Evolutionary conservation across 2,797 vertebrate species (phyloP).

Genomic region (Protosalanx chinensis): DNA sequence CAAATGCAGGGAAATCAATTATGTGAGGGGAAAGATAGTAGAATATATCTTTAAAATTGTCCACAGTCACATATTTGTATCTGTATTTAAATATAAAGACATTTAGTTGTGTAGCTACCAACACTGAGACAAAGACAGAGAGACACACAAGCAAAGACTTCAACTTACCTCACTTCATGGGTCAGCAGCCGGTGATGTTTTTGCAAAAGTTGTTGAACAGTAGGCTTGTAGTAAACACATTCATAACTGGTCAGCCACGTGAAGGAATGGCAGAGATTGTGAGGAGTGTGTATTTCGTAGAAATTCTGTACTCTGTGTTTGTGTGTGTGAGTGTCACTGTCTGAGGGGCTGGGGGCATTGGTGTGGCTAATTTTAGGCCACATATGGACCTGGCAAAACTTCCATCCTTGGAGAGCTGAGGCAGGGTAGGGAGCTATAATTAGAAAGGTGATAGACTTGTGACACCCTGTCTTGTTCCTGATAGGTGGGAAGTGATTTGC

Average conservation of each 20-base stretch:
- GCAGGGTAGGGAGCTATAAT: slow-evolving; percentile 75
- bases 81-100: too few species aligned
- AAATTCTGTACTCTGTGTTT: slow-evolving; percentile 39
- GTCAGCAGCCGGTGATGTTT: slow-evolving; percentile 12
- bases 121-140: neutral
- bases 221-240: slow-evolving; percentile 7
- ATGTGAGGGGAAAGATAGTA: neutral
- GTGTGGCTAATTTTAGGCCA: slow-evolving; percentile 87
- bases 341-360: slow-evolving; percentile 45
- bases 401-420: slow-evolving; percentile 84
- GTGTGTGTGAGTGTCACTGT: slow-evolving; percentile 34
- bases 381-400: slow-evolving; percentile 80
- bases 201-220: slow-evolving; percentile 21
- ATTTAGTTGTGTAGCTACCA: neutral
- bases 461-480: slow-evolving; percentile 46
- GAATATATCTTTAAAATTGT: neutral
- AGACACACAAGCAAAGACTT: neutral
- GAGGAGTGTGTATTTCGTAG: slow-evolving; percentile 33
- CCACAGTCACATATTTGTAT: too few species aligned
- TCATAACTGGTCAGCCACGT: slow-evolving; percentile 33
- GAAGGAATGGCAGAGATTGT: slow-evolving; percentile 24
- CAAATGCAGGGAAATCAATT: neutral
- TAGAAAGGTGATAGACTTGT: slow-evolving; percentile 76
- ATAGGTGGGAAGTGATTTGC: slow-evolving; percentile 16
- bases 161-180: slow-evolving; percentile 48